Conservation (phyloP, 2,888 invertebrate genomes). For the Eristalis intricaria region DNA sequence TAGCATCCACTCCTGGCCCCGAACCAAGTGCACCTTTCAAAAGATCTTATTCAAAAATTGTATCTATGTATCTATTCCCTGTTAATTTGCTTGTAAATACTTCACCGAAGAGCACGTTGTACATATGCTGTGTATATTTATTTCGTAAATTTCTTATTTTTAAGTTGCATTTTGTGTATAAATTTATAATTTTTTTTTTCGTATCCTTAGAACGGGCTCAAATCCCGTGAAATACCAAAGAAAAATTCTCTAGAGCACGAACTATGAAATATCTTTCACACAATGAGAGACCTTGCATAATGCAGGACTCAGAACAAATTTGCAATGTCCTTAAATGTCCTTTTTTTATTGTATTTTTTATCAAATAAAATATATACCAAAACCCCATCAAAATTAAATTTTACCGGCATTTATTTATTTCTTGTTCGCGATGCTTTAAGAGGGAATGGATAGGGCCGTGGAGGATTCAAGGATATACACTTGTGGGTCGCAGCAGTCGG, state of each 20-base stretch:
- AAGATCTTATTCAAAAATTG: neutral
- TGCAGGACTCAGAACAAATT: slow-evolving; percentile 23
- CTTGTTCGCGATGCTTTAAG: too few relatives aligned
- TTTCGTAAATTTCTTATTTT: slow-evolving; percentile 21
- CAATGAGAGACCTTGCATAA: neutral
- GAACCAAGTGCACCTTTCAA: neutral
- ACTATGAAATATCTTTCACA: slow-evolving; percentile 2
- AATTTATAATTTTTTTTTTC: slow-evolving; percentile 35
- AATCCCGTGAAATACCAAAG: slow-evolving; percentile 62
- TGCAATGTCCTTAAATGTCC: slow-evolving; percentile 44
- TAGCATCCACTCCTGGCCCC: too few relatives aligned
- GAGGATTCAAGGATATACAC: neutral
- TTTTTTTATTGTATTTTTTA: slow-evolving; percentile 18
- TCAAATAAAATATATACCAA: slow-evolving; percentile 19
- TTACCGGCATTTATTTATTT: neutral
- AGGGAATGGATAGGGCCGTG: too few relatives aligned
- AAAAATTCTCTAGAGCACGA: slow-evolving; percentile 59
- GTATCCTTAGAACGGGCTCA: slow-evolving; percentile 46
- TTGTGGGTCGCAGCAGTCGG: neutral
- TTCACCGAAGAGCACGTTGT: neutral
- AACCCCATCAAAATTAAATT: neutral
- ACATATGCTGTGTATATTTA: slow-evolving; percentile 52
- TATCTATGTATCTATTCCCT: neutral
- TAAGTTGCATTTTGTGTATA: slow-evolving; percentile 33
- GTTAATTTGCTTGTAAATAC: neutral